Conservation (phyloP, 2,797 vertebrate genomes). For the Valencia hispanica region DNA sequence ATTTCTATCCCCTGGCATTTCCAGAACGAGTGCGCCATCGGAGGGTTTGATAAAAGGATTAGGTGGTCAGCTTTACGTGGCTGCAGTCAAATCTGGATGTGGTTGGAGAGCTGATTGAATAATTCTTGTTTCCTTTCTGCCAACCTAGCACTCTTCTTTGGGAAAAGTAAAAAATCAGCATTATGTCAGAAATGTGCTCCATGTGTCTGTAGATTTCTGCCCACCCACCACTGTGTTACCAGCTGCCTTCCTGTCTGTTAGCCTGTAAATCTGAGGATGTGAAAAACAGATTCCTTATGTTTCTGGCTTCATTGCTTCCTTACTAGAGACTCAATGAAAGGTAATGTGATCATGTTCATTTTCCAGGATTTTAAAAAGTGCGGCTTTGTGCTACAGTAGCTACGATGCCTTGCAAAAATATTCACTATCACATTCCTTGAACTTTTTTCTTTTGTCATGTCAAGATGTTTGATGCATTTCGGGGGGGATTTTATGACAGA, state of each 20-base stretch:
- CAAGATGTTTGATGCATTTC: neutral
- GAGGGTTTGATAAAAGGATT: constrained; percentile 85
- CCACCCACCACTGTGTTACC: constrained; percentile 26
- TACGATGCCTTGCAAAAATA: neutral
- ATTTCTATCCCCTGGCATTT: constrained; percentile 76
- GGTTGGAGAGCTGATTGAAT: constrained; percentile 81
- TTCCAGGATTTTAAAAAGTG: neutral
- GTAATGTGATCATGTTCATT: neutral
- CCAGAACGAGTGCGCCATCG: constrained; percentile 80
- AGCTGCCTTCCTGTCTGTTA: constrained; percentile 6
- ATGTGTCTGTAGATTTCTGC: constrained; percentile 44
- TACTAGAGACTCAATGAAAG: neutral
- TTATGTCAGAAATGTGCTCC: constrained; percentile 76
- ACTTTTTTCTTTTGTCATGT: neutral
- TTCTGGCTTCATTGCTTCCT: neutral
- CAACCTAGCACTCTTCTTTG: constrained; percentile 79
- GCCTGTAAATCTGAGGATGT: constrained; percentile 6
- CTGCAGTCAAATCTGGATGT: constrained; percentile 81
- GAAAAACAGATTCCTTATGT: constrained; percentile 8
- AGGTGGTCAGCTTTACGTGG: constrained; percentile 77
- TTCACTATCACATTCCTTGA: neutral
- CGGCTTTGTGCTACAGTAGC: too few relatives aligned
- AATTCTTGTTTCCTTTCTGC: constrained; percentile 86
- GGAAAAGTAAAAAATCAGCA: constrained; percentile 82
- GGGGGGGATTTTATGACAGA: neutral